These are phyloP conservation scores for Cancer borealis DNA, from an alignment of 2,888 invertebrate species.

Conservation along the genomic window DNA sequence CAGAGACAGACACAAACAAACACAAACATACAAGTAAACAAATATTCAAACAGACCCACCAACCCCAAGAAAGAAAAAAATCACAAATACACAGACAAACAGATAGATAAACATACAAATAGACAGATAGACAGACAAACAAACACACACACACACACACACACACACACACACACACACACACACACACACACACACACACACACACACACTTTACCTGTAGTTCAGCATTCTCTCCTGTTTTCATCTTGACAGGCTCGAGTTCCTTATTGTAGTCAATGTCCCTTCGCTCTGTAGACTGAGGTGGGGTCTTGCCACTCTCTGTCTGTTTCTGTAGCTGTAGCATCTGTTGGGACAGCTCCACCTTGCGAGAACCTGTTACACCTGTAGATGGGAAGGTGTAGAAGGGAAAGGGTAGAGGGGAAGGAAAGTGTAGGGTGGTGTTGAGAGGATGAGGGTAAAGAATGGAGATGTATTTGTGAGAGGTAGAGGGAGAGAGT, in stretches of 20 bases:
- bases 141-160: background rate
- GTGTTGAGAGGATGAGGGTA: background rate
- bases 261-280: slow-evolving; percentile 89
- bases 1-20: too few species aligned
- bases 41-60: too few species aligned
- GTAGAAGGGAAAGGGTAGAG: background rate
- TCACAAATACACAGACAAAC: too few species aligned
- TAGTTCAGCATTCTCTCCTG: slow-evolving; percentile 69
- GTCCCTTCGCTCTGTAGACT: slow-evolving; percentile 81
- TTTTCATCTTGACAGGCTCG: slow-evolving; percentile 86
- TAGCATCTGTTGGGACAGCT: slow-evolving; percentile 90
- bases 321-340: slow-evolving; percentile 93
- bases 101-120: too few species aligned
- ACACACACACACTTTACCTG: slow-evolving; percentile 48
- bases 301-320: slow-evolving; percentile 84
- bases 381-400: background rate
- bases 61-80: too few species aligned
- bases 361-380: slow-evolving; percentile 86
- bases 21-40: too few species aligned
- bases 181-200: background rate
- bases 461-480: background rate
- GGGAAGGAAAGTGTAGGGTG: too few species aligned
- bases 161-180: background rate
- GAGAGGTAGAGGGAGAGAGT: background rate
- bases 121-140: background rate